Evolutionary conservation across 2,797 vertebrate genomes (phyloP).

Genomic region (Nannoperca australis): DNA sequence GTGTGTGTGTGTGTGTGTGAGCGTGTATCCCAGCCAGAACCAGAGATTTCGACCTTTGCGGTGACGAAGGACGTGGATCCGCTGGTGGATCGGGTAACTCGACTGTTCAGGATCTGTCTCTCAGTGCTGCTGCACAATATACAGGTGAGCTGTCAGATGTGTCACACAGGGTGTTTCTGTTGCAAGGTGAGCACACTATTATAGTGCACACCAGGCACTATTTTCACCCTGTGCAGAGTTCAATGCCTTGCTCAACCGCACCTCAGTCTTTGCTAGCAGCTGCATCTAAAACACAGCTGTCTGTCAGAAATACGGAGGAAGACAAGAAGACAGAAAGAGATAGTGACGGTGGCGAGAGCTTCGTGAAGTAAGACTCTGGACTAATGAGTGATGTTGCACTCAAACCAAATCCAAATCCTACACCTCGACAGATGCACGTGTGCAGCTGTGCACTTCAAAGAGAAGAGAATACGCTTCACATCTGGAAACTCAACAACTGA

Average conservation of each 20-base stretch:
- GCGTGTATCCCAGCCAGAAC: neutral
- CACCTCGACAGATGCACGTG: no score
- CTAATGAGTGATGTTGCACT: no score
- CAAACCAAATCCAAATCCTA: no score
- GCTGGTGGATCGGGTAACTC: conserved; percentile 31
- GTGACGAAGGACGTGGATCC: conserved; percentile 2
- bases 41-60: conserved; percentile 31
- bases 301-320: no score
- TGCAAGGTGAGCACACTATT: no score
- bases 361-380: no score
- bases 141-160: neutral
- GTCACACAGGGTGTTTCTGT: neutral
- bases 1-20: neutral
- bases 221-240: neutral
- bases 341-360: no score
- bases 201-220: no score
- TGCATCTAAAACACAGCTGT: neutral
- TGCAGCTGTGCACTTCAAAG: no score
- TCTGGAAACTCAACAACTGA: conserved; percentile 10
- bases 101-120: conserved; percentile 2
- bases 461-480: conserved; percentile 3
- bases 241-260: neutral
- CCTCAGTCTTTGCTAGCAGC: no score
- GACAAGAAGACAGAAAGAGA: no score
- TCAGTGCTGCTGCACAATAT: neutral